Base-by-base conservation (phyloP, 1,140 invertebrate genomes). In the Lasaia peninsularis region DNA sequence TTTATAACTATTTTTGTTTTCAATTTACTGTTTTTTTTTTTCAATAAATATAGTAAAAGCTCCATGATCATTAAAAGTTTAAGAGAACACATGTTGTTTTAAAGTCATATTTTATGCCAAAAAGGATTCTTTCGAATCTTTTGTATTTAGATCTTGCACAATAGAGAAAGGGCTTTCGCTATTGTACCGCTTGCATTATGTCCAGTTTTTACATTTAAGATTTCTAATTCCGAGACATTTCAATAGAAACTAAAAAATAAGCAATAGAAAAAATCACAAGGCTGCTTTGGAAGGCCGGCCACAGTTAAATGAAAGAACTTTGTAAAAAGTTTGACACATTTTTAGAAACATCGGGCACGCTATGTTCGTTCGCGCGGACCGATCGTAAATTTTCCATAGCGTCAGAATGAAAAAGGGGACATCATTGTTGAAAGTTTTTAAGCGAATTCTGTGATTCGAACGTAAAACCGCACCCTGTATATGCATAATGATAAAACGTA, bases 311-410 rank as follows among this genome's bases (percentile, higher is more conserved):
- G 82, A 88, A 88, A 86, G 83, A 85, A 88, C 70, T 85, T 84
- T 77, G 80, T 88, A 85, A 86, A 88, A 84, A 88, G 70, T 85
- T 88, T 86, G 85, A 88, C 83, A 88, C 85, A 88, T 86, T 86
- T 88, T 88, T 86, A 86, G 83, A 84, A 83, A 80, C 81, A 82
- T 86, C 82, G 83, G 80, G 80, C 81, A 80, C 80, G 83, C 81
- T 84, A 74, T 78, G 78, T 73, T 74, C 71, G 67, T 69, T 64
- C 73, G 73, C 71, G 69, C 71, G 74, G 70, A 58, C 69, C 67
- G 73, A 71, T 85, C 85, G 83, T 86, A 86, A 88, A 88, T 86
- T 84, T 79, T 69, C 62, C 70, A 75, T 75, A 86, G 83, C 81
- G 85, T 88, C 85, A 84, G 81, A 82, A 88, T 86, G 79, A 88